phyloP scores from a whole-genome alignment of 2,113 vertebrate species.

The Phalacrocorax brasilianus region DNA sequence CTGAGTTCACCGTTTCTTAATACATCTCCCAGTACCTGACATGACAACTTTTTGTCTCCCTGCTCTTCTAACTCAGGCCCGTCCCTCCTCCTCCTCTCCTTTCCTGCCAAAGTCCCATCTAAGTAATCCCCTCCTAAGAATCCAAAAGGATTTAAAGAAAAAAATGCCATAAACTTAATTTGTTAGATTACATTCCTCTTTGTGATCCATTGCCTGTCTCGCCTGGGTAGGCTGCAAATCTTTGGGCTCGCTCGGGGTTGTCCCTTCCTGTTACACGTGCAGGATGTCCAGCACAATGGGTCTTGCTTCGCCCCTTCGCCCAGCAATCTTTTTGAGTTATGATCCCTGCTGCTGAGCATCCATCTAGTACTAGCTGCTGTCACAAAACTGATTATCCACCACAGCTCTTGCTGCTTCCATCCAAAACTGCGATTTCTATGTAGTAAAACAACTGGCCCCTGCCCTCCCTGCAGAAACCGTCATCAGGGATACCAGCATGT shows the following conservation, averaged over 20 bases:
- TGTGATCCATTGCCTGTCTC: not conserved
- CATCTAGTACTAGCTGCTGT: not conserved
- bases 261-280: rapidly evolving
- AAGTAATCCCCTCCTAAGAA: not conserved
- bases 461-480: not conserved
- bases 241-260: not conserved
- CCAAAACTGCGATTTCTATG: not conserved
- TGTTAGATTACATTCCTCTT: not conserved
- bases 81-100: not conserved
- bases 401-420: not conserved
- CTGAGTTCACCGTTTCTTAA: not conserved
- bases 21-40: not conserved
- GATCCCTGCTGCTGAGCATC: not conserved
- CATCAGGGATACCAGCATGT: not conserved
- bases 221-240: not conserved
- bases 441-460: not conserved
- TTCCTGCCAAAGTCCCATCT: not conserved
- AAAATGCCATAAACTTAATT: not conserved
- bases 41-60: not conserved
- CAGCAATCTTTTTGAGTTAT: not conserved
- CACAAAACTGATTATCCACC: not conserved
- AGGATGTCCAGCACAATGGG: not conserved
- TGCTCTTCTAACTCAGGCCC: not conserved
- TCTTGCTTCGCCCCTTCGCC: not conserved
- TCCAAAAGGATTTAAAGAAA: not conserved